Evolutionary conservation across 2,113 vertebrate species (phyloP).

Genomic region (Gadus chalcogrammus): DNA sequence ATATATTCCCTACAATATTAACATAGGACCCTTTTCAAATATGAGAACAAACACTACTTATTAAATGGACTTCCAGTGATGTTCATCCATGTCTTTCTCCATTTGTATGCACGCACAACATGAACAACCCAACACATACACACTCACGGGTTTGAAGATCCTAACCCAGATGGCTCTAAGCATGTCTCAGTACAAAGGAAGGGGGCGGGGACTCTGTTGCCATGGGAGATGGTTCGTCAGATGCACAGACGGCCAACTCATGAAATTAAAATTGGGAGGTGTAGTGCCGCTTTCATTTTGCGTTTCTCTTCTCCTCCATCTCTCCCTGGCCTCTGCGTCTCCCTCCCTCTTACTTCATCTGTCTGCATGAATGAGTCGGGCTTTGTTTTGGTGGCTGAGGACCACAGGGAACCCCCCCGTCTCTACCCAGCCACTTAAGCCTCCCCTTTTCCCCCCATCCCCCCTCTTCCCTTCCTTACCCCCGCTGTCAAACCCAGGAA

Average conservation of each 20-base stretch:
- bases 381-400: conserved; percentile 40
- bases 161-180: conserved; percentile 69
- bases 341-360: conserved; percentile 1
- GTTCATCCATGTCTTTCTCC: no score
- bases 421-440: conserved; percentile 18
- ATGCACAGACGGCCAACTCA: conserved; percentile 53
- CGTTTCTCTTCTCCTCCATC: neutral
- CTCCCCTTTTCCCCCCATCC: conserved; percentile 5
- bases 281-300: conserved; percentile 40
- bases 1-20: no score
- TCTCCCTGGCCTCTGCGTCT: conserved; percentile 2
- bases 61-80: no score
- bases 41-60: no score
- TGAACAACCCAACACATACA: conserved; percentile 16
- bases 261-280: conserved; percentile 69
- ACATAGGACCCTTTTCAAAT: no score
- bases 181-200: conserved; percentile 62
- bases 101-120: neutral
- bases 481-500: conserved; percentile 7
- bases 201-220: conserved; percentile 58
- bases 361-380: conserved; percentile 43
- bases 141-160: conserved; percentile 55
- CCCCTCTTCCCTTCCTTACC: neutral
- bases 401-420: conserved; percentile 42
- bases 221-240: conserved; percentile 51